Conservation (phyloP, 2,797 vertebrate species). For the Rhynchonycteris naso region DNA sequence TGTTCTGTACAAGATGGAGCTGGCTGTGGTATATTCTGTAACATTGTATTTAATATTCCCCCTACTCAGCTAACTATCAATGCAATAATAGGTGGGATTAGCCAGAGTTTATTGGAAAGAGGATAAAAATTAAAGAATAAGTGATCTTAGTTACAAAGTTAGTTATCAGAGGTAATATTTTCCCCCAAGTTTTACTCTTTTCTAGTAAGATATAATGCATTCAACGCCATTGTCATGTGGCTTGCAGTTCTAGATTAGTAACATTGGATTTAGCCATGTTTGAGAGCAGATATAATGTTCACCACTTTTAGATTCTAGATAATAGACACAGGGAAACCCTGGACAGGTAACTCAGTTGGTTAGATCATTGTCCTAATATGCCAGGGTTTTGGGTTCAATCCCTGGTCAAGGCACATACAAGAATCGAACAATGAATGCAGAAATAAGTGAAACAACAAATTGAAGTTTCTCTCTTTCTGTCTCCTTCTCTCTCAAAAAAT, state of each 20-base stretch:
- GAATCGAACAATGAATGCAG: too few species aligned
- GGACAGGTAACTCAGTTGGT: too few species aligned
- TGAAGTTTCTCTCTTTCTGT: too few species aligned
- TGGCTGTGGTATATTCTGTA: neutral
- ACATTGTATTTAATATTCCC: neutral
- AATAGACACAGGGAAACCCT: neutral
- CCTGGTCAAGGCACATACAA: too few species aligned
- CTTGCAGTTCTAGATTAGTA: neutral
- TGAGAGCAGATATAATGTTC: neutral
- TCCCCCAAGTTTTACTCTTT: neutral
- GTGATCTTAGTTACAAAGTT: neutral
- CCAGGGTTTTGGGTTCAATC: too few species aligned
- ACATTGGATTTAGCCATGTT: neutral
- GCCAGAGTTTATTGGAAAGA: neutral
- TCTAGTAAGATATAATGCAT: neutral
- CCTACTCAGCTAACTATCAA: neutral
- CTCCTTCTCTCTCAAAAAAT: too few species aligned
- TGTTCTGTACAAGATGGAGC: neutral
- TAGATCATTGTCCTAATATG: too few species aligned
- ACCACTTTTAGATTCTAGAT: neutral
- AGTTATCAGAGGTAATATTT: neutral
- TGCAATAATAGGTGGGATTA: neutral
- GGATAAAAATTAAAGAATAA: neutral
- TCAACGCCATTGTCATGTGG: neutral
- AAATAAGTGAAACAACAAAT: too few species aligned